Percentiles rank a stretch among this genome's conserved stretches.
These are phyloP conservation scores for Rhabdornis inornatus DNA, from an alignment of 2,113 vertebrate species.

Conservation along the genomic window DNA sequence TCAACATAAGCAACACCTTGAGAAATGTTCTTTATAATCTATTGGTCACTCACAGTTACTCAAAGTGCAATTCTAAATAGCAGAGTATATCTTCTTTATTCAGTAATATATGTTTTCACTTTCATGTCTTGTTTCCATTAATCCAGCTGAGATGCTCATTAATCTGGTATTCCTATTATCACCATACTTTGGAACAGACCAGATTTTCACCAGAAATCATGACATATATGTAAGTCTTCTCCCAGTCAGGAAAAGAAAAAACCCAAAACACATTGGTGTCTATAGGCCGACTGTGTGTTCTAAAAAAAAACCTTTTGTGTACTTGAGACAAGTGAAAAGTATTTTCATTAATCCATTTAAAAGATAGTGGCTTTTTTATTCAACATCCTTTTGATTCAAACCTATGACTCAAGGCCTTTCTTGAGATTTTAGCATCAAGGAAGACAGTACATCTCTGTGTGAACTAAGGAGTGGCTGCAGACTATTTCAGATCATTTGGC, in stretches of 20 bases:
- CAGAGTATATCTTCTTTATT: not conserved
- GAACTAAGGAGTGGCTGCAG: not conserved
- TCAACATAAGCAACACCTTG: not conserved
- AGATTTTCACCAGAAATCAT: not conserved
- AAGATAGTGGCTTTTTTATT: not conserved
- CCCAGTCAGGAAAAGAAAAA: not conserved
- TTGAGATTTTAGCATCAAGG: not conserved
- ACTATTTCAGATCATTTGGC: not conserved
- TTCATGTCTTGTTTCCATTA: not conserved
- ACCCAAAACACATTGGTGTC: not conserved
- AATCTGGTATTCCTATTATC: constrained; percentile 1
- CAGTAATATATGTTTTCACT: not conserved
- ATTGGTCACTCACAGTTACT: not conserved
- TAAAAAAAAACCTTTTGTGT: not conserved
- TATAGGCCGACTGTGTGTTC: not conserved
- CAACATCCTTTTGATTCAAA: not conserved
- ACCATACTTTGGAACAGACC: not conserved
- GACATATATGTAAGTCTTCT: not conserved
- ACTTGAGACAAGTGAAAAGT: not conserved
- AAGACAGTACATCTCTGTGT: not conserved
- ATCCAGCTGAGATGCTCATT: not conserved
- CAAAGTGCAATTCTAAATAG: not conserved
- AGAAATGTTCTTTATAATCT: not conserved
- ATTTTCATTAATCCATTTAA: not conserved
- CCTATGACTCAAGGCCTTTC: not conserved